phyloP scores from a whole-genome alignment of 2,888 invertebrate genomes.

The Tetragonisca angustula region DNA sequence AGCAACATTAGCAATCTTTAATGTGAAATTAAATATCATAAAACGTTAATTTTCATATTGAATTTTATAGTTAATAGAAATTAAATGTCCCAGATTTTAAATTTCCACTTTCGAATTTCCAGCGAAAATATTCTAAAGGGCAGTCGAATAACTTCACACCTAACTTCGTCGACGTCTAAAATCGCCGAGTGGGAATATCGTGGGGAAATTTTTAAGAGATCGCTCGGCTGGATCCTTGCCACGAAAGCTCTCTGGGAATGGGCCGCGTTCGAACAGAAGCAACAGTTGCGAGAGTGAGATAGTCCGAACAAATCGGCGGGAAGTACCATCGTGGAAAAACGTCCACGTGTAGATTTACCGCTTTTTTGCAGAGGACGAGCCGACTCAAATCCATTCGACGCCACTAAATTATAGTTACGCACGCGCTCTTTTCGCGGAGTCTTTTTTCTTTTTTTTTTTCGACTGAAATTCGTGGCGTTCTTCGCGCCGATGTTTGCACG shows the following conservation, averaged over 20 bases:
- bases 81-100: too few relatives aligned
- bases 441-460: conserved; percentile 54
- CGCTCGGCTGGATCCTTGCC: neutral
- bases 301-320: conserved; percentile 23
- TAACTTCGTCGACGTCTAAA: neutral
- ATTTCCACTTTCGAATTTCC: neutral
- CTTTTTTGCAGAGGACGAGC: neutral
- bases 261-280: conserved; percentile 33
- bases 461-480: conserved; percentile 41
- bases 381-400: conserved; percentile 63
- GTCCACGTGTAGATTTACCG: conserved; percentile 27
- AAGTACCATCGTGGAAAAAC: conserved; percentile 39
- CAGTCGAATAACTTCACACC: neutral
- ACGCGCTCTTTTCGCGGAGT: conserved; percentile 74
- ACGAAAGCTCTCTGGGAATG: conserved; percentile 9
- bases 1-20: too few relatives aligned
- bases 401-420: conserved; percentile 71
- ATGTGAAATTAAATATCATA: too few relatives aligned
- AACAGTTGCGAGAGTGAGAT: conserved; percentile 45
- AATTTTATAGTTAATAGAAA: too few relatives aligned
- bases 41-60: too few relatives aligned
- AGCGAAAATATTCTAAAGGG: neutral
- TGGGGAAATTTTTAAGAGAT: neutral
- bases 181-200: too few relatives aligned
- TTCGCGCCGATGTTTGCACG: neutral